phyloP scores from a whole-genome alignment of 2,888 invertebrate genomes.

The Agriotes lineatus region DNA sequence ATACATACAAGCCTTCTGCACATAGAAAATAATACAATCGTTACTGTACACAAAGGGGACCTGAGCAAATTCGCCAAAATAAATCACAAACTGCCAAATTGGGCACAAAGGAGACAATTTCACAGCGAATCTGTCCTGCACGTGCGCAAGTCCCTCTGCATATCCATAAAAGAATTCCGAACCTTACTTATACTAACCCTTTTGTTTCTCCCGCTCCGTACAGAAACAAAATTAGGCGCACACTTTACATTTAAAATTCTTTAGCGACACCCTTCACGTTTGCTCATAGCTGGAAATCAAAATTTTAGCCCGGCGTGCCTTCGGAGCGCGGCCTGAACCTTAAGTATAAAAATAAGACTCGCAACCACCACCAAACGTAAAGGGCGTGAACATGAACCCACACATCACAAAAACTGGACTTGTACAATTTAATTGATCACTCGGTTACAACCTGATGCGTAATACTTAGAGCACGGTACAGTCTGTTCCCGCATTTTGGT shows the following conservation, averaged over 20 bases:
- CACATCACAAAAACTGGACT: conserved; percentile 37
- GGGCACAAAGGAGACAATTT: too few species aligned
- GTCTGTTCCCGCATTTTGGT: conserved; percentile 13
- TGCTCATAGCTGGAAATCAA: neutral
- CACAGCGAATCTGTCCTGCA: neutral
- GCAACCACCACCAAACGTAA: conserved; percentile 9
- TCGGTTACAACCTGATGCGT: neutral
- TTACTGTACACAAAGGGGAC: neutral
- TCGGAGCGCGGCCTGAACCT: too few species aligned
- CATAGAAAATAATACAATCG: conserved; percentile 24
- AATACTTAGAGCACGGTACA: conserved; percentile 22
- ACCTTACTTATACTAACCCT: conserved; percentile 1
- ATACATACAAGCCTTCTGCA: conserved; percentile 41
- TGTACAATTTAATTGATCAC: conserved; percentile 14
- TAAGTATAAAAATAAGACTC: neutral
- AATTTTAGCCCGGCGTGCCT: too few species aligned
- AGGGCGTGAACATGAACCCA: conserved; percentile 14
- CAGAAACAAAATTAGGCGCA: conserved; percentile 17
- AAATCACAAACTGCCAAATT: too few species aligned
- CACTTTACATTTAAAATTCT: conserved; percentile 2
- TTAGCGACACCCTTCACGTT: conserved; percentile 13
- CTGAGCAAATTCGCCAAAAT: neutral
- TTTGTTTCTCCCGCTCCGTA: conserved; percentile 6
- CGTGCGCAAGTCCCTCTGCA: neutral
- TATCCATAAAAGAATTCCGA: conserved; percentile 14